phyloP scores from a whole-genome alignment of 2,888 invertebrate species.

The Cylloceria caligata region DNA sequence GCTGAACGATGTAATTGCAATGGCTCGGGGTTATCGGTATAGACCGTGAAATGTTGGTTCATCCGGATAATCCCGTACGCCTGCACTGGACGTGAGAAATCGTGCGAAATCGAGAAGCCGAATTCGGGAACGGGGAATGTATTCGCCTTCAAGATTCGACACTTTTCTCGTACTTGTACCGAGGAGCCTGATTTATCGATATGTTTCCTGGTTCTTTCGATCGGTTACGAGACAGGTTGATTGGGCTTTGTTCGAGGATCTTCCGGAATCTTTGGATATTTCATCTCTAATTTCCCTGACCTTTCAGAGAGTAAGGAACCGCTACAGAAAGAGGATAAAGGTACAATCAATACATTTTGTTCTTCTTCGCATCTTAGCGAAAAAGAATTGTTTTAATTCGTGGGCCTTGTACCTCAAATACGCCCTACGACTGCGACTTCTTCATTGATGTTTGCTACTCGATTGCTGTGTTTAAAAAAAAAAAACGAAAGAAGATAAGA shows the following conservation, averaged over 20 bases:
- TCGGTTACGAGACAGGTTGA: background rate
- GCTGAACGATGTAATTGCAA: conserved; percentile 31
- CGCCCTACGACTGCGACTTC: conserved; percentile 46
- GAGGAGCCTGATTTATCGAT: conserved; percentile 38
- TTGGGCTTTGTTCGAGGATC: background rate
- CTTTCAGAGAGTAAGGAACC: background rate
- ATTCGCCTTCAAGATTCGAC: conserved; percentile 35
- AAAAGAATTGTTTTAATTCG: conserved; percentile 16
- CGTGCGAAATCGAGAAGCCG: conserved; percentile 57
- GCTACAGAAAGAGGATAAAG: background rate
- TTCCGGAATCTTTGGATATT: background rate
- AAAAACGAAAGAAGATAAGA: background rate
- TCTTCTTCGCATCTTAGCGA: conserved; percentile 35
- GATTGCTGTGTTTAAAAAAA: conserved; percentile 34
- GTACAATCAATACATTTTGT: conserved; percentile 12
- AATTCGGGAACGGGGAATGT: conserved; percentile 18
- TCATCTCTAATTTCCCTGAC: conserved; percentile 3
- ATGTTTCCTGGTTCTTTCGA: conserved; percentile 11
- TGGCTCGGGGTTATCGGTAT: conserved; percentile 31
- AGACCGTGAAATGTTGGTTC: conserved; percentile 33
- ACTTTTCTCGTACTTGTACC: background rate
- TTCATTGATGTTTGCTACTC: conserved; percentile 41
- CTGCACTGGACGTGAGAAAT: conserved; percentile 46
- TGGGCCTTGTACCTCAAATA: conserved; percentile 35
- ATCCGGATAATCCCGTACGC: conserved; percentile 45